phyloP scores from a whole-genome alignment of 2,888 invertebrate species.

The Nomada hirtipes region DNA sequence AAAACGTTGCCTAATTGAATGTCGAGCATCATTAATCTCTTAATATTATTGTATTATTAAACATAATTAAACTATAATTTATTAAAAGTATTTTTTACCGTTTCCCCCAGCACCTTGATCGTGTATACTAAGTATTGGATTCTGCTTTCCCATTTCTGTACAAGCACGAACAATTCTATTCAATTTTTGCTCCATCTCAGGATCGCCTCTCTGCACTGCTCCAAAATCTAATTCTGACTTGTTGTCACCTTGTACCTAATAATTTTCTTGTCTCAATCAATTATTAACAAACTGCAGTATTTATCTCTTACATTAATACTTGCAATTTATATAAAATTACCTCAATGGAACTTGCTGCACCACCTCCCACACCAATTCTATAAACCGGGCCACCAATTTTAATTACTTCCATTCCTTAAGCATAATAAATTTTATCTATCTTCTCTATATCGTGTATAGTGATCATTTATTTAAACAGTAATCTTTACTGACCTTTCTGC shows the following conservation, averaged over 20 bases:
- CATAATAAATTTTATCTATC: background rate
- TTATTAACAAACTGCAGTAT: background rate
- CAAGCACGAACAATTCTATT: constrained; percentile 97
- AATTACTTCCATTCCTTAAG: constrained; percentile 93
- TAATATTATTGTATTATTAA: background rate
- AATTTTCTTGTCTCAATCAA: constrained; percentile 2
- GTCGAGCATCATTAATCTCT: constrained; percentile 4
- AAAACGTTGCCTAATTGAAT: constrained; percentile 92
- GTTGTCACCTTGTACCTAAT: constrained; percentile 93
- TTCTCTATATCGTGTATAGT: background rate
- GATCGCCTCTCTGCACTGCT: constrained; percentile 98
- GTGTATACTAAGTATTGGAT: constrained; percentile 98
- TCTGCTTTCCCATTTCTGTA: constrained; percentile 91
- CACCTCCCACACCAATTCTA: constrained; percentile 98
- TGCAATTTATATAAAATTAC: constrained; percentile 71
- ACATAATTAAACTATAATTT: background rate
- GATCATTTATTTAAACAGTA: background rate
- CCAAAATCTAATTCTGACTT: constrained; percentile 95
- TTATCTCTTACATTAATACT: background rate
- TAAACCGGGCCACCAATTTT: constrained; percentile 99
- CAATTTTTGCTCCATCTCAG: constrained; percentile 99
- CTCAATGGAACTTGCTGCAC: constrained; percentile 98
- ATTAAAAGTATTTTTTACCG: constrained; percentile 82
- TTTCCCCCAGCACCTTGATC: constrained; percentile 99
- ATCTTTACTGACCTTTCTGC: constrained; percentile 86